Evolutionary conservation across 1,140 invertebrate species (phyloP), one percentile per base, ranked within the genome.

Genomic region (Manduca sexta): DNA sequence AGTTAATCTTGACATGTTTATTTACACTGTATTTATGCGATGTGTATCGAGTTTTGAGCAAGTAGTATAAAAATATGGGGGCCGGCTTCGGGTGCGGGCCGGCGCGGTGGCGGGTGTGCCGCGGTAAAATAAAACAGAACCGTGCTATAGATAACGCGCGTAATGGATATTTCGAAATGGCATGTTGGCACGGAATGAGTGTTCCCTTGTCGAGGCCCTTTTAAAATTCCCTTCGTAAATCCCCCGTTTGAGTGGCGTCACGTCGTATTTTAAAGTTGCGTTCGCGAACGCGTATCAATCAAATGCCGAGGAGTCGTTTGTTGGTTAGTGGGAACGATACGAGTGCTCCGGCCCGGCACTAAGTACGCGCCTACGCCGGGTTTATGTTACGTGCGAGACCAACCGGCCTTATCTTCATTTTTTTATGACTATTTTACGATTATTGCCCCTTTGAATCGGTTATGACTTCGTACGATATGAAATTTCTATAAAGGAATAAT

Each of bases 341-440:
- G n/a, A n/a, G n/a, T n/a, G n/a, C n/a, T n/a, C n/a, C n/a, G 51
- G 46, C 56, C 54, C 37, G 41, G 55, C 40, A 49, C 52, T 55
- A 60, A 60, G 56, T 57, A 65, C 52, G 52, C 53, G 53, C 31
- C 60, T 61, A 58, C 43, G 13, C 53, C 48, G 49, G 56, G 67
- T 71, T 74, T 71, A 79, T 66, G 61, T 57, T 46, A 53, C 60
- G 62, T 64, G 65, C 59, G 59, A 76, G 70, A 67, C 68, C 64
- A 66, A 63, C 61, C 69, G 59, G 46, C 66, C 74, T 79, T 81
- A 83, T 83, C 79, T 80, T 45, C 55, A 53, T 64, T 60, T 53
- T 74, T 84, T 84, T 84, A 84, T 62, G 70, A 75, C 62, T 74
- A 62, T 82, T 84, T 82, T 84, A 84, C 76, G 76, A 77, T 82